Evolutionary conservation across 2,797 vertebrate species (phyloP), one percentile per base, ranked within the genome.

Genomic region (Selene dorsalis): DNA sequence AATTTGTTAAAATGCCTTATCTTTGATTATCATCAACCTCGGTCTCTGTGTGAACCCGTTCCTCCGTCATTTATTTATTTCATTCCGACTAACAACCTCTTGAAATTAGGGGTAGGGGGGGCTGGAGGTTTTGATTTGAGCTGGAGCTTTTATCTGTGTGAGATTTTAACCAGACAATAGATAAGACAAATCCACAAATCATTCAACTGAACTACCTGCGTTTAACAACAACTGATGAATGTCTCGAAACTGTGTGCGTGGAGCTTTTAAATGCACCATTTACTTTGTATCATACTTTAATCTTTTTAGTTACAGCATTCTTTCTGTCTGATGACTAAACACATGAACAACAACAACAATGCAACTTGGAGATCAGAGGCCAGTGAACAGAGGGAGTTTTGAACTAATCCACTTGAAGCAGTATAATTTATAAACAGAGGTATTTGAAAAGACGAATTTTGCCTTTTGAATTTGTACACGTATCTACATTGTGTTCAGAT

Each of bases 351-450:
- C 0, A 61, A 64, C 9, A 41, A 65, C 61, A 74, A 74, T 84
- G 77, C 79, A 84, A 61, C 48, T 72, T 35, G 12, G 50, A 69
- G n/a, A 48, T 18, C 11, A 7, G 18, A 17, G 52, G 57, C 70
- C 56, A 61, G 76, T 80, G 14, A 45, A 65, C 12, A 9, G 4
- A n/a, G 20, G 14, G 35, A 64, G 39, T 1, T 57, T 39, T 32
- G 2, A 38, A 28, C 30, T 1, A 8, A 67, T 41, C 12, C 26
- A 53, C 58, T 69, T 28, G 9, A 41, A 26, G 32, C 0, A 13
- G 6, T 59, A 28, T 66, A 45, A 75, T 35, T 50, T 69, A 52
- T 47, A 20, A 14, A 28, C 55, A 14, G 41, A 53, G 20, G 12
- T 26, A 11, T 57, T 77, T 66, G 22, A 5, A 60, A 63, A 12